Percentiles rank a stretch among this genome's conserved stretches.
Conservation (phyloP, 1,140 invertebrate genomes). For the Drosophila neocordata region DNA sequence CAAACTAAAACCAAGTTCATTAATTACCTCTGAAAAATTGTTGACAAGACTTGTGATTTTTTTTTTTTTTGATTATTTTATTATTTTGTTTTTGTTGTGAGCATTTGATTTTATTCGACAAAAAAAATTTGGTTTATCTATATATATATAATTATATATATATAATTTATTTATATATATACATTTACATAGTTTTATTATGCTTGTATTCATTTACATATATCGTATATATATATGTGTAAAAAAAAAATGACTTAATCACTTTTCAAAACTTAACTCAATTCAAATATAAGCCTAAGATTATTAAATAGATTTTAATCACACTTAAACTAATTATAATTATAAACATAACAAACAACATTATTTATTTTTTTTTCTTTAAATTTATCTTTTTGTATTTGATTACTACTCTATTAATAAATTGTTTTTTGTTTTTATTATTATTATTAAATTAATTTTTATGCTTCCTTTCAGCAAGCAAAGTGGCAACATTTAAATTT, state of each 20-base stretch:
- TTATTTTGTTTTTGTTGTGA: conserved; percentile 2
- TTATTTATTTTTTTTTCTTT: background rate
- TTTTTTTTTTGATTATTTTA: background rate
- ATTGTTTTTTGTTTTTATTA: background rate
- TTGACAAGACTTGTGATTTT: background rate
- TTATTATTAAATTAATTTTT: background rate
- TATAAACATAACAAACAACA: conserved; percentile 46
- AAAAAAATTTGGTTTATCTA: conserved; percentile 23
- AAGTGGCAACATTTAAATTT: conserved; percentile 57
- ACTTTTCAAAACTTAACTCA: conserved; percentile 9
- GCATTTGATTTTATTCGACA: background rate
- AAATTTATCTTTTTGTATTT: background rate
- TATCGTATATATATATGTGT: background rate
- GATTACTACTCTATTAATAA: background rate
- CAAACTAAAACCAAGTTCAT: background rate
- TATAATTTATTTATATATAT: no score
- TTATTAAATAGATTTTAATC: conserved; percentile 12
- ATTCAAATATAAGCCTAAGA: background rate
- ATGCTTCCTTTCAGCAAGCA: conserved; percentile 46
- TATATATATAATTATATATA: conserved; percentile 14
- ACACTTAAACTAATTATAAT: conserved; percentile 22
- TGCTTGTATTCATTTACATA: background rate
- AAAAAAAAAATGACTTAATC: conserved; percentile 14
- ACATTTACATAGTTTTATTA: no score
- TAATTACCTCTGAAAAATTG: background rate